phyloP scores from a whole-genome alignment of 2,888 invertebrate species.

The Mylabris sibirica region DNA sequence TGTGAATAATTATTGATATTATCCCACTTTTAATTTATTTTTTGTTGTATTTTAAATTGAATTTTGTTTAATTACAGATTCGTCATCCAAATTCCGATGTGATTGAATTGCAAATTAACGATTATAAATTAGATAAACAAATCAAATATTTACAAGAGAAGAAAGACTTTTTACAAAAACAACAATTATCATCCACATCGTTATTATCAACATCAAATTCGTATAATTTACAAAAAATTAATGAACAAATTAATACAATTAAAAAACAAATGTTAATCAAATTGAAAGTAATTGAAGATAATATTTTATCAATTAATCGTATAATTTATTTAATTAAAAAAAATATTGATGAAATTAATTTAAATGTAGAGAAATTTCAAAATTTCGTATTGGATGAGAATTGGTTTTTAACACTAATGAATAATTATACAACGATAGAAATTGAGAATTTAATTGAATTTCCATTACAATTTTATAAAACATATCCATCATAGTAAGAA shows the following conservation, averaged over 20 bases:
- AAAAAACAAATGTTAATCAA: background rate
- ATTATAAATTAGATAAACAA: slow-evolving; percentile 5
- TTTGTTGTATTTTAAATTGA: background rate
- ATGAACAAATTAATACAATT: background rate
- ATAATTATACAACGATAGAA: background rate
- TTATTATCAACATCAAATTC: slow-evolving; percentile 9
- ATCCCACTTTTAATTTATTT: background rate
- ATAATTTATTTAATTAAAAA: background rate
- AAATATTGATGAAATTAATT: background rate
- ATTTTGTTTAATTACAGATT: background rate
- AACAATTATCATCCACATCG: background rate
- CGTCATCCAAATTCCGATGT: background rate
- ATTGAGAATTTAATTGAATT: background rate
- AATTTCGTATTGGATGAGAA: background rate
- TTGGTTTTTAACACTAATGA: background rate
- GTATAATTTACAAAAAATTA: background rate
- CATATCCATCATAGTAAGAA: background rate
- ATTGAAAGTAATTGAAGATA: background rate
- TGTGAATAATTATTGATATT: no score
- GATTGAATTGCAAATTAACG: background rate
- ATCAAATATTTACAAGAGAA: background rate
- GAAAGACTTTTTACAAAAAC: background rate
- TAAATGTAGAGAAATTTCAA: background rate
- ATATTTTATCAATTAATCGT: background rate
- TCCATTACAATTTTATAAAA: background rate